Evolutionary conservation across 2,888 invertebrate species (phyloP).

Genomic region (Luperina testacea): DNA sequence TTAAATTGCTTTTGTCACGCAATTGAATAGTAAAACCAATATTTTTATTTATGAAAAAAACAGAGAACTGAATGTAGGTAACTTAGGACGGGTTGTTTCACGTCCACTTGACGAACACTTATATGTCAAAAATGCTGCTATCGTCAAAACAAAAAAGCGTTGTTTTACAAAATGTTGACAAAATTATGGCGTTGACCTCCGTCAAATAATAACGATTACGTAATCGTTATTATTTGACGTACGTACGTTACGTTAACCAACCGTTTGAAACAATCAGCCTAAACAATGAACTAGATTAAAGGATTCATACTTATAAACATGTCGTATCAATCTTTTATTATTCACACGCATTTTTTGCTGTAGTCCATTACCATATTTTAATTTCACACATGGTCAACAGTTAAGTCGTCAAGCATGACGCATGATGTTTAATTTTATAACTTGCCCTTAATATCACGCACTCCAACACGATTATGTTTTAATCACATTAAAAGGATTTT

Average conservation of each 20-base stretch:
- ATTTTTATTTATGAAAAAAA: neutral
- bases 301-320: neutral
- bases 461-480: conserved; percentile 33
- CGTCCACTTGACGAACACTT: too few relatives aligned
- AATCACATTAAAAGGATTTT: conserved; percentile 48
- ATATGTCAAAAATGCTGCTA: too few relatives aligned
- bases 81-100: too few relatives aligned
- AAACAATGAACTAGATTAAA: neutral
- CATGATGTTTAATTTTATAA: conserved; percentile 34
- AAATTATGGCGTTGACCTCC: too few relatives aligned
- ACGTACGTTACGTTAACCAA: too few relatives aligned
- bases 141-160: too few relatives aligned
- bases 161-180: too few relatives aligned
- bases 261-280: too few relatives aligned
- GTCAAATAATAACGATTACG: too few relatives aligned
- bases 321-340: neutral
- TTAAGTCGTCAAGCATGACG: conserved; percentile 37
- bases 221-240: too few relatives aligned
- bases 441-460: conserved; percentile 47
- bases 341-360: conserved; percentile 48
- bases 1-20: neutral
- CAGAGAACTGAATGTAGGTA: neutral
- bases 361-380: conserved; percentile 46
- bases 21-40: too few relatives aligned
- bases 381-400: conserved; percentile 54